These are phyloP conservation scores for Cercocebus atys DNA, from an alignment of 2,113 vertebrate species.

Conservation along the genomic window DNA sequence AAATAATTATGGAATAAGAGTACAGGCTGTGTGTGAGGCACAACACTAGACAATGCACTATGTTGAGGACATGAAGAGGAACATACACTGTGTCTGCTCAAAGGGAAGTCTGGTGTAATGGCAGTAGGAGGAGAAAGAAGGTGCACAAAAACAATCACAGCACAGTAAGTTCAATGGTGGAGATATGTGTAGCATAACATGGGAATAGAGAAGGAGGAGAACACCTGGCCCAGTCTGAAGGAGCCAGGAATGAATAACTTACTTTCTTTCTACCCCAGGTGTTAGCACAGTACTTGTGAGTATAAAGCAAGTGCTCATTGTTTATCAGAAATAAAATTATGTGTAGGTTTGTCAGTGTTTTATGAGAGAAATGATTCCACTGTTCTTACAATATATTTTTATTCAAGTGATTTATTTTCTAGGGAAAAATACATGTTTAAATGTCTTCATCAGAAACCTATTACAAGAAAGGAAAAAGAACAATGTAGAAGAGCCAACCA, in stretches of 20 bases:
- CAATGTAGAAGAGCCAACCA: background rate
- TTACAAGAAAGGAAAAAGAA: background rate
- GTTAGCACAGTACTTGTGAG: background rate
- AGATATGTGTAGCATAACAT: rapidly evolving
- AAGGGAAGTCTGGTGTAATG: background rate
- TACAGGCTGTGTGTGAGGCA: background rate
- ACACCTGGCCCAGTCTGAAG: background rate
- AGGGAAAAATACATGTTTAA: background rate
- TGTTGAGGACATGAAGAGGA: background rate
- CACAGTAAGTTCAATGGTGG: rapidly evolving
- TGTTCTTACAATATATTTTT: background rate
- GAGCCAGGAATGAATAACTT: background rate
- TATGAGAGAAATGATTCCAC: background rate
- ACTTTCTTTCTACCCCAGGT: background rate
- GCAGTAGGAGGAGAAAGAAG: background rate
- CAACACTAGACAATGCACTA: background rate
- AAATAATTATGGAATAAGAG: background rate
- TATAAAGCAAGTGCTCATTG: background rate
- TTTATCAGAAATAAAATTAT: background rate
- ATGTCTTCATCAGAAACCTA: background rate
- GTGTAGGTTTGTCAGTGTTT: background rate
- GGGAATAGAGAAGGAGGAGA: background rate
- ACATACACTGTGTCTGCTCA: background rate
- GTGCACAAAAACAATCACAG: background rate
- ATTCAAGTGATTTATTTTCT: background rate